Evolutionary conservation across 2,113 vertebrate genomes (phyloP).

Genomic region (Oplegnathus fasciatus): DNA sequence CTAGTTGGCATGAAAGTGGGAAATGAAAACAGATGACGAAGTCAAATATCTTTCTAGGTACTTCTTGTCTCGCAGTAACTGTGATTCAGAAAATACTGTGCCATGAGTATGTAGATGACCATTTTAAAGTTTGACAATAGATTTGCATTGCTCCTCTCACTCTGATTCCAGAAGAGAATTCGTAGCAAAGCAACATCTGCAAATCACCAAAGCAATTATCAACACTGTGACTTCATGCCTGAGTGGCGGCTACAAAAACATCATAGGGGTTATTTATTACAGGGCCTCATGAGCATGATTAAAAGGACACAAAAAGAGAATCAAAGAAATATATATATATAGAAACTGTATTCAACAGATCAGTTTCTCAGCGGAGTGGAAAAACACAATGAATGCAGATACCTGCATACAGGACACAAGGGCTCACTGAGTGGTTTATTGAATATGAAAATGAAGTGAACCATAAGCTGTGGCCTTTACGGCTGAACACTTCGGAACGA

Average conservation of each 20-base stretch:
- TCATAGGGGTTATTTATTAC: neutral
- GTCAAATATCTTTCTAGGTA: neutral
- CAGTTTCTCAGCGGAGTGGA: neutral
- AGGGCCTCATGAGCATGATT: neutral
- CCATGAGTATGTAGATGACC: too few species aligned
- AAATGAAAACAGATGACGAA: neutral
- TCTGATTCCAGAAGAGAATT: neutral
- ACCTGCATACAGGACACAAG: neutral
- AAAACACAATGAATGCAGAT: neutral
- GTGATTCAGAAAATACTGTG: neutral
- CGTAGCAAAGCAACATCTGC: neutral
- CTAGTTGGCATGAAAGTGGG: neutral
- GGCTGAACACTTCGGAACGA: neutral
- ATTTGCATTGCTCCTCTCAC: neutral
- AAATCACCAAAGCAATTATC: neutral
- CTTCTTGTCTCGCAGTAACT: neutral
- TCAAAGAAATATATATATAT: neutral
- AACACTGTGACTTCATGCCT: neutral
- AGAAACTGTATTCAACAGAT: neutral
- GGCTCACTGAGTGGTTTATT: neutral
- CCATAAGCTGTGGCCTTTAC: neutral
- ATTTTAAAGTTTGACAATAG: neutral
- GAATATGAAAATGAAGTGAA: neutral
- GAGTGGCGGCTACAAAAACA: neutral
- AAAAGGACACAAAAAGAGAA: neutral